These are phyloP conservation scores for Paedocypris micromegethes DNA, from an alignment of 2,797 vertebrate species.

Conservation along the genomic window DNA sequence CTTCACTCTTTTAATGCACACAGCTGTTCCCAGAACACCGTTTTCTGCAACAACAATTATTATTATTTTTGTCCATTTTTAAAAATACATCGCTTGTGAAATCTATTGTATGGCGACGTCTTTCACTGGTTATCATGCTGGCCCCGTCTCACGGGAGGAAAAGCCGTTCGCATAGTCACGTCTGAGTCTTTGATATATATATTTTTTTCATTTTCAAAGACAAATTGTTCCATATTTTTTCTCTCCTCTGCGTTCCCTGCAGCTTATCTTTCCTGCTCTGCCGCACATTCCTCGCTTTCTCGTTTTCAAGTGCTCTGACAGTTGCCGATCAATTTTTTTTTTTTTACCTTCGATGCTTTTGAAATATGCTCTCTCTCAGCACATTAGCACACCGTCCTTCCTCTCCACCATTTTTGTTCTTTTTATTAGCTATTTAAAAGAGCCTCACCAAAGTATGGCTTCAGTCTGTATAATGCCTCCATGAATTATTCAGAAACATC, in stretches of 20 bases:
- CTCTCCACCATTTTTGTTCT: neutral
- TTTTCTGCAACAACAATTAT: neutral
- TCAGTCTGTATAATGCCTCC: neutral
- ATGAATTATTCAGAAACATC: slow-evolving; percentile 9
- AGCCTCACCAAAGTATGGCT: slow-evolving; percentile 7
- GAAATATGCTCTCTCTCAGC: slow-evolving; percentile 22
- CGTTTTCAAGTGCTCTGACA: slow-evolving; percentile 38
- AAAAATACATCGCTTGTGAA: slow-evolving; percentile 1
- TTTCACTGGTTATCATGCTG: slow-evolving; percentile 25
- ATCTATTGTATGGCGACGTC: slow-evolving; percentile 18
- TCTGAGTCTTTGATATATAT: slow-evolving; percentile 37
- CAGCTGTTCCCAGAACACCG: neutral
- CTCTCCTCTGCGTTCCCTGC: slow-evolving; percentile 26
- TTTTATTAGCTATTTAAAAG: slow-evolving; percentile 24
- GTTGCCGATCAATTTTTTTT: slow-evolving; percentile 24
- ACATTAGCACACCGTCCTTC: slow-evolving; percentile 14
- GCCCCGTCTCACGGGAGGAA: slow-evolving; percentile 18
- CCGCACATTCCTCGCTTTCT: slow-evolving; percentile 3
- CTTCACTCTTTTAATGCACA: neutral
- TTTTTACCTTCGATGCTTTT: neutral
- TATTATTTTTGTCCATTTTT: neutral
- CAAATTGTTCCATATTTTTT: slow-evolving; percentile 43
- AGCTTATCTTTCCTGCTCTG: slow-evolving; percentile 36
- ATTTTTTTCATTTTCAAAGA: slow-evolving; percentile 48
- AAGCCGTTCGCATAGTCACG: slow-evolving; percentile 20